phyloP scores from a whole-genome alignment of 1,140 invertebrate species.

The Solenopsis invicta region DNA sequence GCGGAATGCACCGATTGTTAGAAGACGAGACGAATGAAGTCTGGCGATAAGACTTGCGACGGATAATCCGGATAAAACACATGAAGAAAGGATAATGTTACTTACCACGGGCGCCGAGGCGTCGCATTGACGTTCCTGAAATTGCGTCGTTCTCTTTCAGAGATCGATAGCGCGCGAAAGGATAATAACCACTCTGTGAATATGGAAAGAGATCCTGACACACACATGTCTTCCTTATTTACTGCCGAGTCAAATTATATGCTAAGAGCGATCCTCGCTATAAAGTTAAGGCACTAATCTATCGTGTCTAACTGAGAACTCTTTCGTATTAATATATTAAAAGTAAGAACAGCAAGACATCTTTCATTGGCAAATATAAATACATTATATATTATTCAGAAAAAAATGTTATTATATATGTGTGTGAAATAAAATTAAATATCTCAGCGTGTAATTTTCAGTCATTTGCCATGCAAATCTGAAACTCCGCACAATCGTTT shows the following conservation, averaged over 20 bases:
- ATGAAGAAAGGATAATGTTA: not conserved
- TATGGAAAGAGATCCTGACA: not conserved
- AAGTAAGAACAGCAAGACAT: not conserved
- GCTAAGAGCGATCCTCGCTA: not conserved
- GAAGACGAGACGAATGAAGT: not conserved
- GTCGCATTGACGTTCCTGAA: slow-evolving; percentile 65
- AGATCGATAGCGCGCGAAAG: slow-evolving; percentile 67
- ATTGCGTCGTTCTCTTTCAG: slow-evolving; percentile 69
- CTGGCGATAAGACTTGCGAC: slow-evolving; percentile 2
- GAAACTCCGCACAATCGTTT: not conserved
- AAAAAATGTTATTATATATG: too few species aligned
- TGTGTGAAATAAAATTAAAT: not conserved
- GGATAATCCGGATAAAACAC: slow-evolving; percentile 17
- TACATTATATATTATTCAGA: not conserved
- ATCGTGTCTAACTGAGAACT: not conserved
- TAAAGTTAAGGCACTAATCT: not conserved
- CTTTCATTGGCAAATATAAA: not conserved
- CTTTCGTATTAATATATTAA: not conserved
- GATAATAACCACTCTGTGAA: slow-evolving; percentile 60
- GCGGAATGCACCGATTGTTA: not conserved
- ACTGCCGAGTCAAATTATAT: not conserved
- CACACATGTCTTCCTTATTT: slow-evolving; percentile 1
- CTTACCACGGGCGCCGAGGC: slow-evolving; percentile 49
- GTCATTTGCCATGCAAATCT: not conserved
- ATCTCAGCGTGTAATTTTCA: not conserved